Conservation (phyloP, 2,797 vertebrate species). For the Tokudaia muenninki region DNA sequence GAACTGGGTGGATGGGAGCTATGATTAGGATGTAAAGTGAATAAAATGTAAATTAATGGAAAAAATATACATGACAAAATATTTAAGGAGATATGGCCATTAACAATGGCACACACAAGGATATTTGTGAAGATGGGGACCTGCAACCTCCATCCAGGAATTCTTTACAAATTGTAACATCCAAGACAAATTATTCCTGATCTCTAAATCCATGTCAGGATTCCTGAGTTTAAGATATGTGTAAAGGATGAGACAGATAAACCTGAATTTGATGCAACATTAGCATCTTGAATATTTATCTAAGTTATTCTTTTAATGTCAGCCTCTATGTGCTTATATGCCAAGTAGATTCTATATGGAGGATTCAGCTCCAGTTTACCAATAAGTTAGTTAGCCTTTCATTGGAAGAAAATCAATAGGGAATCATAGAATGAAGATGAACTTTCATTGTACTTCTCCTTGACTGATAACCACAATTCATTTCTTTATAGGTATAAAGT, state of each 20-base stretch:
- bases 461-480: neutral
- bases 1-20: too few relatives aligned
- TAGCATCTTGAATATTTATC: neutral
- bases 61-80: too few relatives aligned
- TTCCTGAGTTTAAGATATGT: neutral
- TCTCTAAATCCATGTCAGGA: neutral
- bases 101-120: neutral
- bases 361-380: neutral
- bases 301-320: neutral
- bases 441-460: neutral
- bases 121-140: neutral
- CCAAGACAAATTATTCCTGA: neutral
- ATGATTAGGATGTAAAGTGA: too few relatives aligned
- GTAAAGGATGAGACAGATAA: neutral
- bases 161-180: neutral
- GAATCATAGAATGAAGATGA: neutral
- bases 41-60: too few relatives aligned
- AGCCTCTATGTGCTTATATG: neutral
- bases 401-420: neutral
- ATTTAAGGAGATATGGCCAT: too few relatives aligned
- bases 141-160: neutral
- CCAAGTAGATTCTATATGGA: neutral
- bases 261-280: neutral
- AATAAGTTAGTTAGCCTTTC: neutral
- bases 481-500: neutral